These are phyloP conservation scores for Parnassius smintheus DNA, from an alignment of 2,888 invertebrate species.

Conservation along the genomic window DNA sequence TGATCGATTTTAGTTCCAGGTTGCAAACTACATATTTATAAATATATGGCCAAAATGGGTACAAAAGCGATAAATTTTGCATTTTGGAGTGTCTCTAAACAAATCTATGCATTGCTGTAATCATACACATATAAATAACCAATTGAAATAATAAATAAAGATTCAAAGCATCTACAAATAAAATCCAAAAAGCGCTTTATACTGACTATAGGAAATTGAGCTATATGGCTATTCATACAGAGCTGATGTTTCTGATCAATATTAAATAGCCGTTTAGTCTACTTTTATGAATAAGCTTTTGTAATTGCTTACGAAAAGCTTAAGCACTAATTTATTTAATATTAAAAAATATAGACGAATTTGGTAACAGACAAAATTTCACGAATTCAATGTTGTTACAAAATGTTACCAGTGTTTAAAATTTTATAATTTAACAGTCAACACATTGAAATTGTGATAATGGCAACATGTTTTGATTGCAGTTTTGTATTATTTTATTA, in stretches of 20 bases:
- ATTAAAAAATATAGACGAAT: too few relatives aligned
- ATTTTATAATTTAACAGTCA: conserved; percentile 6
- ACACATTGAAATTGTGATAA: neutral
- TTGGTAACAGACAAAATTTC: too few relatives aligned
- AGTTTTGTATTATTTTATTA: conserved; percentile 11
- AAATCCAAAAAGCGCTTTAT: conserved; percentile 61
- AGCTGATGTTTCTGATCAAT: conserved; percentile 30
- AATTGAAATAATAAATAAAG: conserved; percentile 50
- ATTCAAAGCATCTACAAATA: conserved; percentile 68
- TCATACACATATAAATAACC: conserved; percentile 66
- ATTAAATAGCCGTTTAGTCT: conserved; percentile 15
- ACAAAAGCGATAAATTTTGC: conserved; percentile 62
- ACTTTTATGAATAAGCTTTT: conserved; percentile 8
- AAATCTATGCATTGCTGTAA: conserved; percentile 66
- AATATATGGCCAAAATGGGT: conserved; percentile 54
- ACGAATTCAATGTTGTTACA: too few relatives aligned
- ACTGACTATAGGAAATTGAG: conserved; percentile 43
- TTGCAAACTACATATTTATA: conserved; percentile 55
- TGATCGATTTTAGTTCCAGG: conserved; percentile 46
- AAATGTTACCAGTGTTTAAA: neutral
- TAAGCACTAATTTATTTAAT: neutral
- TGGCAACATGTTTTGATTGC: conserved; percentile 11
- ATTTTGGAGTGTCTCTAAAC: conserved; percentile 56
- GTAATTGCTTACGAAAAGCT: conserved; percentile 11
- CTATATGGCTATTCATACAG: conserved; percentile 36